A percentile compares a stretch with the other conserved stretches of the same genome.
Conservation (phyloP, 37 sponge, comb jelly and placozoan species). For the Theonella swinhoei region DNA sequence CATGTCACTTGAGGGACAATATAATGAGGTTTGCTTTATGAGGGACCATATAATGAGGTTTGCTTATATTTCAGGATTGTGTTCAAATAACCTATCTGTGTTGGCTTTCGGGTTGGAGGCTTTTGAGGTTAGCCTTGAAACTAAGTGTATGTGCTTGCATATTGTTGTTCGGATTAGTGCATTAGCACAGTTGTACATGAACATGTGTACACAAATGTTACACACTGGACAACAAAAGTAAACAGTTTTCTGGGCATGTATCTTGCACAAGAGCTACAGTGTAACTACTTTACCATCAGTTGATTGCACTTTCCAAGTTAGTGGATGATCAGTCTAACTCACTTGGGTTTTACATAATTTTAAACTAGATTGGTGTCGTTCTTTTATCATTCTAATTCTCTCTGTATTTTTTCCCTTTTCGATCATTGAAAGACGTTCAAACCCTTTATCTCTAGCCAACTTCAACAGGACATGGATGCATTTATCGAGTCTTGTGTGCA, state of each 20-base stretch:
- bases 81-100: too few species aligned
- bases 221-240: constrained; percentile 2
- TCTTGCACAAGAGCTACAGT: background rate
- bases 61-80: too few species aligned
- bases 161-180: constrained; percentile 36
- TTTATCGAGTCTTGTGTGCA: constrained; percentile 50
- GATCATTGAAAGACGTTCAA: too few species aligned
- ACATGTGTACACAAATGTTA: constrained; percentile 38
- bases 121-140: constrained; percentile 1
- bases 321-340: background rate
- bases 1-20: too few species aligned
- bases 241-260: constrained; percentile 15
- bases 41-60: too few species aligned
- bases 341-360: background rate
- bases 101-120: too few species aligned
- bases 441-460: too few species aligned
- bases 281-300: background rate
- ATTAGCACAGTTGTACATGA: constrained; percentile 26
- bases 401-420: constrained; percentile 51
- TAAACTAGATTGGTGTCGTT: constrained; percentile 6
- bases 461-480: constrained; percentile 36
- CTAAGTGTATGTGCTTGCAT: constrained; percentile 51
- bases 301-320: background rate
- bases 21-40: too few species aligned
- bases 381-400: constrained; percentile 21